Evolutionary conservation across 1,140 invertebrate genomes (phyloP), one percentile per base, ranked within the genome.

Genomic region (Bacillus rossius): DNA sequence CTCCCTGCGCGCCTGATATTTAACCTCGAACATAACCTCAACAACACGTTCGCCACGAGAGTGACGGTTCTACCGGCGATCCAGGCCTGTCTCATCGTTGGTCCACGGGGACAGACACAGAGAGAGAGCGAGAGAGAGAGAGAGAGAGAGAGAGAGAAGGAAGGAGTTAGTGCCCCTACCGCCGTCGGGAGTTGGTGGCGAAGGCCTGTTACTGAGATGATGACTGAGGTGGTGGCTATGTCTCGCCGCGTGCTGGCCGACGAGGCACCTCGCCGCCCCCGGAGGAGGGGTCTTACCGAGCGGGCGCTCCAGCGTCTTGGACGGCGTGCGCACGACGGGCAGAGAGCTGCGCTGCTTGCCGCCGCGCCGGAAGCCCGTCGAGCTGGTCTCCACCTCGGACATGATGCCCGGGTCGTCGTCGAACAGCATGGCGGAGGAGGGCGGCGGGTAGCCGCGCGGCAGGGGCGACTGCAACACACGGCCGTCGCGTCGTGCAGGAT

Each of bases 331-430:
- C 17, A 97, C 92, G 2, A 97, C 92, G 1, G 95, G 95, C 40
- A 98, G 76, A 52, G 92, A 96, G 57, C 92, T 91, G 41, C 95
- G 79, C 68, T 92, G 88, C 71, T 96, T 96, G 8, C 87, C 89
- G 47, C 92, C 93, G 49, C 94, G 79, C 16, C 92, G 80, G 72
- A 94, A 94, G 14, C 92, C 92, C 13, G 92, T 96, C 23, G 92
- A 92, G 4, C 92, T 87, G 1, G 94, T 96, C 67, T 97, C 94
- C 53, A 94, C 91, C 74, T 98, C 94, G 1, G 93, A 96, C 94
- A 98, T 96, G 69, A 97, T 96, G 1, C 94, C 94, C 1, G 93
- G 92, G 74, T 97, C 94, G 65, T 97, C 94, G 68, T 96, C 94
- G 71, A 91, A 91, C 23, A 92, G 74, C 73, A 89, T 83, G 1